Conservation (phyloP, 1,140 invertebrate genomes). For the Batillaria attramentaria region DNA sequence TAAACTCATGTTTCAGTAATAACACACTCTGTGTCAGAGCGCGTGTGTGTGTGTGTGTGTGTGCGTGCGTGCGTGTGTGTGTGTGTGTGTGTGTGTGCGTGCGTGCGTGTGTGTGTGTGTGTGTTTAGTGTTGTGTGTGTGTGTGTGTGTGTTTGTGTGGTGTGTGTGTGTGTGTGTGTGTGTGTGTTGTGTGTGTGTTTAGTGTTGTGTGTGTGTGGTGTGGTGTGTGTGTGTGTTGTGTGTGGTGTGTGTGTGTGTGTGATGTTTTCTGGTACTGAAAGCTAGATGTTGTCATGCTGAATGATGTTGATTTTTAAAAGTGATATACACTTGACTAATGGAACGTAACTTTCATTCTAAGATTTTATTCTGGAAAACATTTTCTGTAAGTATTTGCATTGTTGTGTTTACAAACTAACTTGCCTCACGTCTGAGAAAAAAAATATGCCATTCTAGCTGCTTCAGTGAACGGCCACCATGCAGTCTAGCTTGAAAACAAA, state of each 20-base stretch:
- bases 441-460: no score
- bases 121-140: background rate
- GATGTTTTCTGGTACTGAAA: background rate
- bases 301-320: background rate
- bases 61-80: constrained; percentile 13
- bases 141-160: background rate
- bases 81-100: background rate
- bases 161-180: constrained; percentile 2
- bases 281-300: background rate
- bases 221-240: background rate
- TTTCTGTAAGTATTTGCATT: no score
- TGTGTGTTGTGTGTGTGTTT: background rate
- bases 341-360: no score
- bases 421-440: no score
- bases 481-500: no score
- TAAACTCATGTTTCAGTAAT: background rate
- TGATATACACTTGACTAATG: no score
- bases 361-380: no score
- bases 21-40: background rate
- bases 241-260: background rate
- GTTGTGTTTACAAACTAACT: no score
- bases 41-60: constrained; percentile 8
- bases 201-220: background rate
- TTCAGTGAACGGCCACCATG: no score
- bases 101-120: background rate